A percentile compares a stretch with the other conserved stretches of the same genome.
These are phyloP conservation scores for Nudaria mundana DNA, from an alignment of 2,888 invertebrate genomes.

Conservation along the genomic window DNA sequence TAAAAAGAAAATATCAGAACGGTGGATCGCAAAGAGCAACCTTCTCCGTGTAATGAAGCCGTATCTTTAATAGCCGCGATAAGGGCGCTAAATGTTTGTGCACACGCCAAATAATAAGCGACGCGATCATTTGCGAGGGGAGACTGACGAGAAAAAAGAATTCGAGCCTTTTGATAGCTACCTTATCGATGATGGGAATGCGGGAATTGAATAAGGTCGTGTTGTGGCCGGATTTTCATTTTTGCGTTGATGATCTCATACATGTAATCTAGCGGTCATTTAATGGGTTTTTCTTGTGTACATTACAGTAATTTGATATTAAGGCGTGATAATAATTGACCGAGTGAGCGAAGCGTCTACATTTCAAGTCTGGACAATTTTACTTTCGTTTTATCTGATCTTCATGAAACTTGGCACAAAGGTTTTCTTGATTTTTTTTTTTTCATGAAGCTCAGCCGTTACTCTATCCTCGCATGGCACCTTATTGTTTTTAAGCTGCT, in stretches of 20 bases:
- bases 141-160: constrained; percentile 59
- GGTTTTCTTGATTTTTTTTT: too few species aligned
- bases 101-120: constrained; percentile 80
- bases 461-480: too few species aligned
- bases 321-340: too few species aligned
- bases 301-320: constrained; percentile 1
- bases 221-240: constrained; percentile 23
- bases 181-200: constrained; percentile 53
- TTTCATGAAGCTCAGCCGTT: too few species aligned
- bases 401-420: not conserved
- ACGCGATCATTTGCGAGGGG: constrained; percentile 74
- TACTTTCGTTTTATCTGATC: too few species aligned
- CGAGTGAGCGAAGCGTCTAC: too few species aligned
- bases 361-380: too few species aligned
- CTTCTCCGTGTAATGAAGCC: constrained; percentile 71
- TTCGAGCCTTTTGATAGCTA: constrained; percentile 47
- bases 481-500: too few species aligned
- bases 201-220: constrained; percentile 60
- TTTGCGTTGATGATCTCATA: constrained; percentile 17
- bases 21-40: constrained; percentile 19
- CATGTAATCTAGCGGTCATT: constrained; percentile 13
- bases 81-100: constrained; percentile 79
- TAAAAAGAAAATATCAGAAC: constrained; percentile 31
- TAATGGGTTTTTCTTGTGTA: constrained; percentile 5
- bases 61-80: constrained; percentile 78